phyloP scores from a whole-genome alignment of 2,797 vertebrate genomes.

The Sebastolobus altivelis region DNA sequence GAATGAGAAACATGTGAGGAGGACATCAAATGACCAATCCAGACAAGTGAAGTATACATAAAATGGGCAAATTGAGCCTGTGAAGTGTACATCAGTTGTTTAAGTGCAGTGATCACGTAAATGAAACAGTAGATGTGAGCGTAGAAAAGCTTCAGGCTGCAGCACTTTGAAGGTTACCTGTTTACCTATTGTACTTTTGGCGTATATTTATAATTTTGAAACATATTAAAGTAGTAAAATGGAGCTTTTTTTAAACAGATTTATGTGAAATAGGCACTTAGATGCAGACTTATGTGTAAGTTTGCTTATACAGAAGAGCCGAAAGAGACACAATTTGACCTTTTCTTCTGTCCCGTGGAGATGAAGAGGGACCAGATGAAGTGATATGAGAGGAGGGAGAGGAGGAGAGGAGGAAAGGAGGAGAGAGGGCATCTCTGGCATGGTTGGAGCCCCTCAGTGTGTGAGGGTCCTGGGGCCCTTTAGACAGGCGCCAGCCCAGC shows the following conservation, averaged over 20 bases:
- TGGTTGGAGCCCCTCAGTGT: constrained; percentile 78
- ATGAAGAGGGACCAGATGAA: constrained; percentile 60
- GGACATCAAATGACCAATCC: constrained; percentile 61
- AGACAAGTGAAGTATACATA: constrained; percentile 67
- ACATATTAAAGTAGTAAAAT: neutral
- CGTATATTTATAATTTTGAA: neutral
- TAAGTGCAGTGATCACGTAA: constrained; percentile 52
- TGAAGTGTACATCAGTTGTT: constrained; percentile 72
- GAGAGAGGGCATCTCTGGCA: constrained; percentile 76
- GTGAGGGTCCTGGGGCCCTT: constrained; percentile 82
- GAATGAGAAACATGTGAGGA: constrained; percentile 45
- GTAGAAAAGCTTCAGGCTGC: constrained; percentile 26
- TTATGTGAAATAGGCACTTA: neutral
- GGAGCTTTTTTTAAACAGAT: neutral
- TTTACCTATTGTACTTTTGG: constrained; percentile 23
- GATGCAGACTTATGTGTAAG: neutral
- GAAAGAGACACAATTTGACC: constrained; percentile 47
- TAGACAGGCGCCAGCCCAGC: constrained; percentile 86
- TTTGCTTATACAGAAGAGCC: constrained; percentile 14
- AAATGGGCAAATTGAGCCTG: constrained; percentile 46
- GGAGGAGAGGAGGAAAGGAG: constrained; percentile 20
- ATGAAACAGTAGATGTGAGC: constrained; percentile 41
- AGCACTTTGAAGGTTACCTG: constrained; percentile 51
- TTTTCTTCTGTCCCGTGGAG: constrained; percentile 55
- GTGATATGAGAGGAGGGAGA: constrained; percentile 48